phyloP scores from a whole-genome alignment of 1,140 invertebrate species.

The Drepana arcuata region DNA sequence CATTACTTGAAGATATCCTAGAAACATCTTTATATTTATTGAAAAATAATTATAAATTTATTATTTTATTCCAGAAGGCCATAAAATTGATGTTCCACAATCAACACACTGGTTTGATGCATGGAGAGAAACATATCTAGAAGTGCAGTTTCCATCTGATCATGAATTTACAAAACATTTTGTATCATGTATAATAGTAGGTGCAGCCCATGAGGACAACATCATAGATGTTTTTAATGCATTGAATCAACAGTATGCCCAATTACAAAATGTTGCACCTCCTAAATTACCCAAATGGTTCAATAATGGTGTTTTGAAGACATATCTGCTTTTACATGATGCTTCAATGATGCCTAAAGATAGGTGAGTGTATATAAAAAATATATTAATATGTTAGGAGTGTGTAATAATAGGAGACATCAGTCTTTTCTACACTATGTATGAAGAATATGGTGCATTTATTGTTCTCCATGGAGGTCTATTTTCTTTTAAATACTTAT shows the following conservation, averaged over 20 bases:
- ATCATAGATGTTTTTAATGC: constrained; percentile 84
- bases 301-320: constrained; percentile 85
- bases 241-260: constrained; percentile 84
- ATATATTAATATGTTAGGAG: neutral
- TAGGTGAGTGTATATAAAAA: constrained; percentile 32
- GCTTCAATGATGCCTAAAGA: constrained; percentile 46
- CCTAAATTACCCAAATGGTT: constrained; percentile 94
- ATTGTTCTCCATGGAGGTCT: too few species aligned
- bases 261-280: constrained; percentile 81
- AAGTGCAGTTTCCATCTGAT: constrained; percentile 91
- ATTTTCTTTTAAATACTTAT: too few species aligned
- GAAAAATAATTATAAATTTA: constrained; percentile 10
- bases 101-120: constrained; percentile 95
- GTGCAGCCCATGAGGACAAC: constrained; percentile 86
- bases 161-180: constrained; percentile 97
- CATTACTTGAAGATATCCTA: too few species aligned
- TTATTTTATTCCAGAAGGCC: constrained; percentile 50
- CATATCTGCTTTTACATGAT: constrained; percentile 94
- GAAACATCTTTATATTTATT: constrained; percentile 1
- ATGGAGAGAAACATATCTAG: constrained; percentile 94
- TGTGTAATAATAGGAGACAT: constrained; percentile 4
- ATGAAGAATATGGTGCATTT: too few species aligned
- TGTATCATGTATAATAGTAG: constrained; percentile 90
- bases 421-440: too few species aligned
- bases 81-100: constrained; percentile 78